phyloP scores from a whole-genome alignment of 2,113 vertebrate species.

The Psittacula cyanocephala region DNA sequence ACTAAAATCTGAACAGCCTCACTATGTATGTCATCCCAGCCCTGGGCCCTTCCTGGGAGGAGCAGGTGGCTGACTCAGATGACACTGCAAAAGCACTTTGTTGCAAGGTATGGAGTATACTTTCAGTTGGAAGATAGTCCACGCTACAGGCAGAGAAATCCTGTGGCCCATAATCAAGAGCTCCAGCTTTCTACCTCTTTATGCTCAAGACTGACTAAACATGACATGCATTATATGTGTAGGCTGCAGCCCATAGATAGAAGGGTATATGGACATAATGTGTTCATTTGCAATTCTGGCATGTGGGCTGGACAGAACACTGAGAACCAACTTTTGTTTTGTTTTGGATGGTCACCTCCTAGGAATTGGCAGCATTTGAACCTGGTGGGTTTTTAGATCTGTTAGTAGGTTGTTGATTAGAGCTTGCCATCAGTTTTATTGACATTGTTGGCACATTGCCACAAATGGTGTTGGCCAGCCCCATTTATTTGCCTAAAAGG shows the following conservation, averaged over 20 bases:
- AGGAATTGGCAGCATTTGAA: neutral
- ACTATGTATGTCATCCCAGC: neutral
- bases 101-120: neutral
- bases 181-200: neutral
- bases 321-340: neutral
- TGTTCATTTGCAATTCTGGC: neutral
- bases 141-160: neutral
- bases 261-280: neutral
- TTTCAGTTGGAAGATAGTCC: neutral
- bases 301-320: neutral
- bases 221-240: accelerated
- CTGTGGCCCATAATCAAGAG: neutral
- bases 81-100: neutral
- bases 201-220: neutral
- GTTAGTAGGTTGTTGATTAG: neutral
- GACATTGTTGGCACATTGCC: neutral
- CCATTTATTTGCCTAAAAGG: neutral
- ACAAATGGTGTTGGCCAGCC: neutral
- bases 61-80: neutral
- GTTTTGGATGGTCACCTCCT: neutral
- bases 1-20: neutral
- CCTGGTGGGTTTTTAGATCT: neutral
- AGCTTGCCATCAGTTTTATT: neutral
- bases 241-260: neutral
- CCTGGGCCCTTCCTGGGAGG: neutral